Percentiles rank a stretch among this genome's conserved stretches.
Evolutionary conservation across 2,888 invertebrate species (phyloP).

Genomic region (Euphydryas editha): DNA sequence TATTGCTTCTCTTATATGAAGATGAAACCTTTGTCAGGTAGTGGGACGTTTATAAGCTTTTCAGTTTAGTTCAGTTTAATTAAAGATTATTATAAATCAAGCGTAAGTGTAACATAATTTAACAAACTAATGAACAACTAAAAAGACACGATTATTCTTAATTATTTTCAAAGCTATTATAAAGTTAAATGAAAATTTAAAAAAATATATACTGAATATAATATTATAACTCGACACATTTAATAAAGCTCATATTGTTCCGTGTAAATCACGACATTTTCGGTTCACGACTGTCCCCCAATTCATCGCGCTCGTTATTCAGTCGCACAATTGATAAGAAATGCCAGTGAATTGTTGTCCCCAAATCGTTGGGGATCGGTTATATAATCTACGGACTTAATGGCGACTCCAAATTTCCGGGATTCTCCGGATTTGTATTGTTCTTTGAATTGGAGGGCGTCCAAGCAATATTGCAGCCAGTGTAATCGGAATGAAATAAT

Average conservation of each 20-base stretch:
- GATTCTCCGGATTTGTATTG: not conserved
- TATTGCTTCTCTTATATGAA: too few relatives aligned
- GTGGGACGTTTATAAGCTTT: too few relatives aligned
- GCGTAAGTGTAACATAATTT: too few relatives aligned
- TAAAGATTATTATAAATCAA: too few relatives aligned
- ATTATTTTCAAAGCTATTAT: too few relatives aligned
- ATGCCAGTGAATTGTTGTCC: conserved; percentile 14
- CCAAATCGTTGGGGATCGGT: conserved; percentile 22
- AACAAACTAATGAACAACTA: too few relatives aligned
- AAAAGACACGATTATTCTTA: too few relatives aligned
- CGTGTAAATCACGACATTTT: not conserved
- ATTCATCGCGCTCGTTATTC: conserved; percentile 3
- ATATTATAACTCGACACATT: not conserved
- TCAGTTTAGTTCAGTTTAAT: too few relatives aligned
- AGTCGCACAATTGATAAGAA: conserved; percentile 22
- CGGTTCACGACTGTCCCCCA: not conserved
- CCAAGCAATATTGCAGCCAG: not conserved
- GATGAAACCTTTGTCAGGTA: too few relatives aligned
- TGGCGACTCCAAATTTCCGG: conserved; percentile 1
- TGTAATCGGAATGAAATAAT: not conserved
- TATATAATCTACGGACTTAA: conserved; percentile 15
- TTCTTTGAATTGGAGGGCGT: not conserved
- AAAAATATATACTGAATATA: not conserved
- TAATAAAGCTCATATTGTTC: not conserved
- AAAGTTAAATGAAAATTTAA: too few relatives aligned